Conservation (phyloP, 2,888 invertebrate species). For the Cerastoderma edule region DNA sequence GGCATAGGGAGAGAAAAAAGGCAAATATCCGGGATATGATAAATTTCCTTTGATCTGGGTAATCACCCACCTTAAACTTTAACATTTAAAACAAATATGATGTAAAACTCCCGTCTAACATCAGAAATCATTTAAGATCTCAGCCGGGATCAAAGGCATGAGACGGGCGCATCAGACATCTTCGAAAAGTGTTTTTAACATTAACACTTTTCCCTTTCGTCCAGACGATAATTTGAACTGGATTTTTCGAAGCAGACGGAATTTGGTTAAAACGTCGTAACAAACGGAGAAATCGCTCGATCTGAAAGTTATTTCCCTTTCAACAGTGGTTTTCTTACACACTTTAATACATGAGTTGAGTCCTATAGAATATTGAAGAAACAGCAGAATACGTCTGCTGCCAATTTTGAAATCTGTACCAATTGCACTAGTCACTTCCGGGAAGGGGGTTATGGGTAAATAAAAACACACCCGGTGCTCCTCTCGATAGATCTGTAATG, state of each 20-base stretch:
- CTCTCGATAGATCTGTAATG: neutral
- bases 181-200: constrained; percentile 18
- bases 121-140: constrained; percentile 25
- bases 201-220: neutral
- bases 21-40: constrained; percentile 3
- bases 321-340: too few species aligned
- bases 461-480: constrained; percentile 8
- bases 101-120: constrained; percentile 16
- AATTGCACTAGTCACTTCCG: too few species aligned
- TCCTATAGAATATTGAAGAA: neutral
- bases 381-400: neutral
- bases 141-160: constrained; percentile 21
- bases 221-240: too few species aligned
- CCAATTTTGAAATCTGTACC: too few species aligned
- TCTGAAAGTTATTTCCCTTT: too few species aligned
- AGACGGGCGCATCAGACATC: constrained; percentile 13
- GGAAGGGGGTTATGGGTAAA: neutral
- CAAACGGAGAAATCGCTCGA: too few species aligned
- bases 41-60: constrained; percentile 26
- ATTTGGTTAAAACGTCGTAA: too few species aligned
- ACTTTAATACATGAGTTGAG: too few species aligned
- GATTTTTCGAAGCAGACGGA: too few species aligned
- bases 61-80: constrained; percentile 12
- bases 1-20: constrained; percentile 4
- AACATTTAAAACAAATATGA: constrained; percentile 27